Evolutionary conservation across 2,888 invertebrate species (phyloP), one percentile per base, ranked within the genome.

Genomic region (Unio pictorum): DNA sequence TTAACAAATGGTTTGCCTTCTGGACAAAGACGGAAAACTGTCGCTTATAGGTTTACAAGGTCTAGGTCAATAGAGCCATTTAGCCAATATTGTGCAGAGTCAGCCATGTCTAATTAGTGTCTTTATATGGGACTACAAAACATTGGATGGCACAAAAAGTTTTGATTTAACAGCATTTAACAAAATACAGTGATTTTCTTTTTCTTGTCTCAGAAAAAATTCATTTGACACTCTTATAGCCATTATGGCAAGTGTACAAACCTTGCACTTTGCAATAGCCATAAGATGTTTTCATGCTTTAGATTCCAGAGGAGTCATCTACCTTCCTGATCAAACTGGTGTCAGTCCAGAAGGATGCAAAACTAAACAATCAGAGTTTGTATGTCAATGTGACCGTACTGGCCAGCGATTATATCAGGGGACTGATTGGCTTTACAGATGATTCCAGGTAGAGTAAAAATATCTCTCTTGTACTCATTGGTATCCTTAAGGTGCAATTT

Each of bases 361-460:
- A 80, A n/a, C 67, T 86, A 23, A 77, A 83, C 68, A 64, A 71
- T 17, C 73, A 73, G 18, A 80, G 82, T 61, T 61, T 71, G 17
- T 64, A 75, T 58, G 78, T 85, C 28, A 76, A 65, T 3, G 82
- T 89, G 11, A 84, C 75, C 7, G 78, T 88, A 4, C 69, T 74
- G 57, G 71, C 85, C 8, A 89, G 87, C 78, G 89, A 89, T 79
- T 74, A 85, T 74, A 83, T 87, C 3, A 74, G 83, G 65, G 89
- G 89, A 6, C 79, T 86, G 54, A 69, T 89, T 26, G 82, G 84
- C 73, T 87, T 88, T 66, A 76, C 76, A 4, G 73, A 71, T 18
- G 74, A 74, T 34, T 85, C 85, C 20, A 84, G 85, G 87, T 88
- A 67, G 66, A 69, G 66, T 61, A 4, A 23, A 45, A 45, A 11